Evolutionary conservation across 1,140 invertebrate genomes (phyloP), one percentile per base, ranked within the genome.

Genomic region (Drosophila nannoptera): DNA sequence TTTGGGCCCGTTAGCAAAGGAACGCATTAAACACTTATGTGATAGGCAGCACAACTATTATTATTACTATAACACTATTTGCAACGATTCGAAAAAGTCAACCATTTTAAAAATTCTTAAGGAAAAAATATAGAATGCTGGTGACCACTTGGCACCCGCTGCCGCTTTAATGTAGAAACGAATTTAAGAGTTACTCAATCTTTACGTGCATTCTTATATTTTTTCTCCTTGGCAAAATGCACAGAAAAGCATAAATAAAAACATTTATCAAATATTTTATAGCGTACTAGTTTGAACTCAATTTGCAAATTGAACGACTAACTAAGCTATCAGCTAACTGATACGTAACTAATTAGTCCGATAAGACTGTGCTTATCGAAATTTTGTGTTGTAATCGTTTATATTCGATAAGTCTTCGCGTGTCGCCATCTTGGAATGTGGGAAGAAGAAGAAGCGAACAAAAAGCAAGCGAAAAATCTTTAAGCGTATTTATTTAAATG

Each of bases 401-500:
- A 52, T 69, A 62, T 69, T 73, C 70, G 66, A 76, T 80, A 73
- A 60, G 35, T 56, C 35, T 60, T 67, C 36, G 65, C 12, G 22
- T 53, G 69, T 40, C 69, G 69, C 69, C 73, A 75, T 75, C 69
- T 72, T 72, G 78, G 61, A 80, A 80, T 69, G 58, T 81, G 77
- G 60, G 33, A 72, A 82, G 78, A 82, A 68, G 80, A 82, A 78
- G 78, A 82, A 71, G 67, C 68, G 73, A 75, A 78, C 75, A 83
- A 82, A 82, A 83, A 82, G 78, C 78, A 83, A 83, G 75, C 72
- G 75, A 82, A 83, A 82, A 82, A 67, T 83, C 61, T 63, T 82
- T 75, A 75, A 83, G 71, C 75, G 67, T 83, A 62, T 68, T 72
- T 81, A 67, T 82, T 82, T 75, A 72, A 83, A 72, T 75, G 75